Evolutionary conservation across 2,113 vertebrate species (phyloP), one percentile per base, ranked within the genome.

Genomic region (Oenanthe oenanthe): DNA sequence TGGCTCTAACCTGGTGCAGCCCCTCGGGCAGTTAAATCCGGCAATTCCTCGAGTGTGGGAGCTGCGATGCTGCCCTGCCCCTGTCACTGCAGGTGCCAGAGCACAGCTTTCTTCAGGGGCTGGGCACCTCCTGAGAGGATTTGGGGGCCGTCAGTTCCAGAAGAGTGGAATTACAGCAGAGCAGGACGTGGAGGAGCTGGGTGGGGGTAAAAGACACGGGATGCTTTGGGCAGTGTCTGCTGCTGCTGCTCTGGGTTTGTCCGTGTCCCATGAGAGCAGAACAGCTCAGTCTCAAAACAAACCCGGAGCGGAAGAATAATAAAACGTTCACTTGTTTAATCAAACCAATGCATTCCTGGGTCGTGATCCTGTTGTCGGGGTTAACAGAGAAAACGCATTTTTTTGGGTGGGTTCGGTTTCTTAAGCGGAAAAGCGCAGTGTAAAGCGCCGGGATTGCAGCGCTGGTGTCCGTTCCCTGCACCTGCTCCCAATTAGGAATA

Each of bases 11-110:
- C 38, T 3, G 0, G 2, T 22, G 62, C 89, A 17, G 40, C 38
- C 8, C 28, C 62, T 68, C 17, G 3, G 61, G 34, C 56, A 60
- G 29, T 6, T 21, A 4, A 25, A 28, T 38, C 24, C 36, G 38
- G 16, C 14, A 1, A 0, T 6, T 72, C 40, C 43, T 11, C 11
- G 51, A 17, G 8, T 3, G 3, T 1, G 6, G 7, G 31, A 19
- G 20, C 5, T 2, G 4, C 4, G 25, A 17, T 45, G 8, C 40
- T 56, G 43, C 1, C 0, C 51, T 62, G 62, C 1, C 9, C 16
- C 29, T 45, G 20, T 6, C 63, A 0, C 40, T 66, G 66, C n/a
- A 29, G 62, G 45, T 83, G 43, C 28, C 40, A 65, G 19, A 22
- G 20, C n/a, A 47, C 42, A 3, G 8, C 14, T 78, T 25, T 38